Evolutionary conservation across 2,888 invertebrate genomes (phyloP), one percentile per base, ranked within the genome.

Genomic region (Schrankia costaestrigalis): DNA sequence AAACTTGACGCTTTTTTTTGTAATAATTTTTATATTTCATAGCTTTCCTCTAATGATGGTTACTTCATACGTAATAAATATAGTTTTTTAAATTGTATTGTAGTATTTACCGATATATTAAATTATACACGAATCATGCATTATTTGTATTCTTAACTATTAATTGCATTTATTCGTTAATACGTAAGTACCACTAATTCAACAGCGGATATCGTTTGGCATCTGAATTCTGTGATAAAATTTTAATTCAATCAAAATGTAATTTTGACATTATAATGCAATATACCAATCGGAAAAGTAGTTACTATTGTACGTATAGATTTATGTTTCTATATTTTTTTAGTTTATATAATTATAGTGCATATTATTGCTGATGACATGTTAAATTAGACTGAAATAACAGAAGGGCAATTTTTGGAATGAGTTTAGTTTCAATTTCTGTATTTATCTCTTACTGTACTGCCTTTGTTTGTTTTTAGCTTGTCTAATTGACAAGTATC

Each of bases 181-280:
- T n/a, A n/a, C n/a, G 43, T 37, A 44, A 28, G 30, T 47, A 59
- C 32, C 45, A 45, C 34, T 48, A 32, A 42, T 47, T 42, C 39
- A 43, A 47, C 35, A 35, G 45, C 41, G 44, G 43, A 44, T 41
- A 59, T 46, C 29, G 51, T 59, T 64, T 66, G 67, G 65, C 68
- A 67, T 67, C 71, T 68, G 63, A 63, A 63, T 71, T 72, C 78
- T 81, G 83, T 83, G 82, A 82, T 81, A 82, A 68, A 63, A 51
- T 54, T 53, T 54, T 56, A n/a, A 53, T 61, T 62, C 61, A 56
- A 65, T 70, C 66, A 71, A 71, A 72, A 71, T 71, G 43, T 63
- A 70, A 74, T 73, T 71, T 74, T 74, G 71, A 68, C 58, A 46
- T 53, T 44, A 32, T 35, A 47, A 49, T 54, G 53, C 55, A 59